Evolutionary conservation across 1,140 invertebrate genomes (phyloP), one percentile per base, ranked within the genome.

Genomic region (Cyclargus thomasi): DNA sequence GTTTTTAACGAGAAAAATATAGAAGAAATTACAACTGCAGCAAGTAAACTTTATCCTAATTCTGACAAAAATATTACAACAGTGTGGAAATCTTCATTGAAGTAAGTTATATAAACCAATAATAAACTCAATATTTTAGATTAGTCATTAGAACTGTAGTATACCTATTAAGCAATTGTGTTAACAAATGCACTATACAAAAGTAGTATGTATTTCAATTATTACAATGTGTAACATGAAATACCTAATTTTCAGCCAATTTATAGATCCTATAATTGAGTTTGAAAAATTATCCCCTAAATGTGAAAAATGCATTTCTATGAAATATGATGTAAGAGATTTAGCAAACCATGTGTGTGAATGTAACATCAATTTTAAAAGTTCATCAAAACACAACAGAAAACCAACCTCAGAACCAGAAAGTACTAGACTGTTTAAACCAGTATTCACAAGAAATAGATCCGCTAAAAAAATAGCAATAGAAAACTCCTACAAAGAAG

Each of bases 61-160:
- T 55, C 70, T 18, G 68, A 80, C 36, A 69, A 63, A 29, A 75
- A 63, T 65, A 75, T 77, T 8, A 65, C 71, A 17, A 75, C 67
- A 23, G 76, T 68, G 36, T 86, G 83, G 83, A 80, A 69, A 71
- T 80, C 74, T 72, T 75, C 70, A 16, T 68, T 79, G 10, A 72
- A 73, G 82, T 87, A 79, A 70, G 20, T n/a, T n/a, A n/a, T n/a
- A n/a, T n/a, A n/a, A n/a, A n/a, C n/a, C n/a, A n/a, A n/a, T n/a
- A n/a, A n/a, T n/a, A n/a, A n/a, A n/a, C n/a, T n/a, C n/a, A n/a
- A n/a, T n/a, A n/a, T n/a, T n/a, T n/a, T n/a, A n/a, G n/a, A n/a
- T n/a, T n/a, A n/a, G n/a, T n/a, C n/a, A n/a, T n/a, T n/a, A n/a
- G n/a, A n/a, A n/a, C n/a, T n/a, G n/a, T n/a, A n/a, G n/a, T n/a